These are phyloP conservation scores for Diglossa brunneiventris DNA, from an alignment of 2,113 vertebrate genomes.

Conservation along the genomic window DNA sequence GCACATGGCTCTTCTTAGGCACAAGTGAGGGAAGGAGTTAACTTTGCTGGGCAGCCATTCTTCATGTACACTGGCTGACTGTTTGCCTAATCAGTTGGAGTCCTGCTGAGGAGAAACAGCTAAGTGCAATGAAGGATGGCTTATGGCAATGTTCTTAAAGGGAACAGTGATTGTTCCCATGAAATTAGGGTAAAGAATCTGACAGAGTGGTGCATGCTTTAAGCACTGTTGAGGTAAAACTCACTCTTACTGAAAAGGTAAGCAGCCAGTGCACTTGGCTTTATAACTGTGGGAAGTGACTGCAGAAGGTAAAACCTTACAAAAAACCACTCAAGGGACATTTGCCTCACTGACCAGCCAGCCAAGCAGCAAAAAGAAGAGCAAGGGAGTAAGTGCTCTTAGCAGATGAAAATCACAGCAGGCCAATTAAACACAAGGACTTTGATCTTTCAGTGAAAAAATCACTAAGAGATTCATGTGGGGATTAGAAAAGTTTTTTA, in stretches of 20 bases:
- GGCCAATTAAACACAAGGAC: background rate
- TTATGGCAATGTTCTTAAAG: background rate
- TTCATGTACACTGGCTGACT: background rate
- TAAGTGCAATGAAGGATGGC: background rate
- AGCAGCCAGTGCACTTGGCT: background rate
- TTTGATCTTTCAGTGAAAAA: background rate
- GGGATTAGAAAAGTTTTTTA: background rate
- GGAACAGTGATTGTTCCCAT: background rate
- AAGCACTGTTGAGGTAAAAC: background rate
- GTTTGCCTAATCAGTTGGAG: background rate
- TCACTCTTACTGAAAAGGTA: background rate
- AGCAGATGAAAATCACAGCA: background rate
- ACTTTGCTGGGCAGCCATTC: background rate
- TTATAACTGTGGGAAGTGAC: background rate
- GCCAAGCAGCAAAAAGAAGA: background rate
- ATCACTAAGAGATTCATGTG: background rate
- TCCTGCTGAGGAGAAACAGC: background rate
- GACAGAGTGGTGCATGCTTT: background rate
- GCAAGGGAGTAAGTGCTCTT: background rate
- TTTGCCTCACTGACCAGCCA: background rate
- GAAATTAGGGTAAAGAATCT: background rate
- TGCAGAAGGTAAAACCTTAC: background rate
- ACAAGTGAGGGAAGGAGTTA: background rate
- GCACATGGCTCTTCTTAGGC: rapidly evolving
- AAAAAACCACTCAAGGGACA: background rate